Percentiles rank a stretch among this genome's conserved stretches.
Evolutionary conservation across 2,888 invertebrate species (phyloP).

Genomic region (Automeris io): DNA sequence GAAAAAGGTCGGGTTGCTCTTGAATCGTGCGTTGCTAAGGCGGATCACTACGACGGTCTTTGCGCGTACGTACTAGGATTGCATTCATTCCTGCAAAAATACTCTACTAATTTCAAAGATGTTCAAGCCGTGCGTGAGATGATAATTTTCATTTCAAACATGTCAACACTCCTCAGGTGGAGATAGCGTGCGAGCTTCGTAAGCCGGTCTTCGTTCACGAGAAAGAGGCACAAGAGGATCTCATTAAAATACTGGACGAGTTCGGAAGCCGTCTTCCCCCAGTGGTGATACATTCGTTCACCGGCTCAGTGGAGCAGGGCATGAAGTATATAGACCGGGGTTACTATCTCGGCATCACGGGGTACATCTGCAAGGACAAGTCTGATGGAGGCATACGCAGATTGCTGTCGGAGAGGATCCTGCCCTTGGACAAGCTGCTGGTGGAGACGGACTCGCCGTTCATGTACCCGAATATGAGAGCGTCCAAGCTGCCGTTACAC

Average conservation of each 20-base stretch:
- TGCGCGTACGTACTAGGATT: too few species aligned
- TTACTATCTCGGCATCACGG: conserved; percentile 80
- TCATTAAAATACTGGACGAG: conserved; percentile 82
- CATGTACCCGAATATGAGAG: conserved; percentile 96
- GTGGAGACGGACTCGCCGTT: conserved; percentile 97
- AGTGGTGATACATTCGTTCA: conserved; percentile 93
- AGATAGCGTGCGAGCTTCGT: conserved; percentile 89
- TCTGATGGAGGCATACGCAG: conserved; percentile 92
- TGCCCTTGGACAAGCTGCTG: conserved; percentile 89
- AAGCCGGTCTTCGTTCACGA: conserved; percentile 95
- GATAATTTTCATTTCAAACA: background rate
- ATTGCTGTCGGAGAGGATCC: conserved; percentile 85
- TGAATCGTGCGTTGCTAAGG: too few species aligned
- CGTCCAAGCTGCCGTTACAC: conserved; percentile 91
- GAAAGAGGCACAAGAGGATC: conserved; percentile 92
- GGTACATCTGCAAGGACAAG: conserved; percentile 94
- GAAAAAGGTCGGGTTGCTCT: too few species aligned
- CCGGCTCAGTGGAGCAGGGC: conserved; percentile 91
- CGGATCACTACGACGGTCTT: too few species aligned
- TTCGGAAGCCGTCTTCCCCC: conserved; percentile 80
- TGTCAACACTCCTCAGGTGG: conserved; percentile 75
- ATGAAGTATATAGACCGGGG: conserved; percentile 87
- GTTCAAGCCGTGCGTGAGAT: background rate
- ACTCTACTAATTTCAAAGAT: too few species aligned
- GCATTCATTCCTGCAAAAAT: too few species aligned